Conservation (phyloP, 2,888 invertebrate genomes). For the Eupithecia exiguata region DNA sequence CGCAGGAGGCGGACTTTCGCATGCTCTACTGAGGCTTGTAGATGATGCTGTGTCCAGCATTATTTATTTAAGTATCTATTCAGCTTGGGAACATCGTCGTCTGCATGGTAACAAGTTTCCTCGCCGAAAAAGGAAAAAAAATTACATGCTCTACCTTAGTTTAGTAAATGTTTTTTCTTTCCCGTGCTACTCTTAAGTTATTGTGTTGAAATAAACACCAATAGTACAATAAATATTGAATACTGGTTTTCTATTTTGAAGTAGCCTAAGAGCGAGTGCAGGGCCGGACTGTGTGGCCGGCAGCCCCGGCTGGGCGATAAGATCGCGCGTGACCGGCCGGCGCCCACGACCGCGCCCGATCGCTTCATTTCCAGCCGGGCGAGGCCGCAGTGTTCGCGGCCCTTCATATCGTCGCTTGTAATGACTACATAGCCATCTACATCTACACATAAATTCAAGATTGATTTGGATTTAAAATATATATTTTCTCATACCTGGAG, state of each 20-base stretch:
- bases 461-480: neutral
- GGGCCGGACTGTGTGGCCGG: constrained; percentile 52
- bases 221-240: neutral
- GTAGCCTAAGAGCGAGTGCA: constrained; percentile 36
- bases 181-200: neutral
- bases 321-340: constrained; percentile 70
- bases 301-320: constrained; percentile 51
- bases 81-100: too few relatives aligned
- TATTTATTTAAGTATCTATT: too few relatives aligned
- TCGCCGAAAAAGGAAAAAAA: too few relatives aligned
- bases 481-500: neutral
- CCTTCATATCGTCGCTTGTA: constrained; percentile 12
- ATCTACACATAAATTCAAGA: neutral
- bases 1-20: too few relatives aligned
- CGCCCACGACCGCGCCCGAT: constrained; percentile 66
- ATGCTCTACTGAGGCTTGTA: too few relatives aligned
- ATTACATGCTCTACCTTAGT: too few relatives aligned
- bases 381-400: constrained; percentile 26
- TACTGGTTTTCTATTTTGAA: constrained; percentile 13
- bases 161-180: neutral
- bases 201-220: neutral
- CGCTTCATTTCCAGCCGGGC: constrained; percentile 62
- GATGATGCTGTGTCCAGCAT: too few relatives aligned
- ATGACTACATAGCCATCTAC: constrained; percentile 1
- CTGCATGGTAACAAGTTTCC: too few relatives aligned